Evolutionary conservation across 2,888 invertebrate genomes (phyloP), one percentile per base, ranked within the genome.

Genomic region (Lochmaea crataegi): DNA sequence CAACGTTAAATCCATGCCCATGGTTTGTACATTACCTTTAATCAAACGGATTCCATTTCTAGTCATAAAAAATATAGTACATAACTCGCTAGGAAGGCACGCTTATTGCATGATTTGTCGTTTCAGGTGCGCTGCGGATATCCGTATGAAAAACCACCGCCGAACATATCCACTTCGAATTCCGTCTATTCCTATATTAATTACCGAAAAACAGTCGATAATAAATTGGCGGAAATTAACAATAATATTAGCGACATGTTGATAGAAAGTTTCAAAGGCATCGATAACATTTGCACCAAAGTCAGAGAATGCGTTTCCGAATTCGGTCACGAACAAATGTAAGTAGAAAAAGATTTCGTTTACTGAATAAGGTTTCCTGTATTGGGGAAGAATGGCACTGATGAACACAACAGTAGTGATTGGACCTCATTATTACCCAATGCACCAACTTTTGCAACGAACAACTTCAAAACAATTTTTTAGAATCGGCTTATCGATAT

Each of bases 231-330:
- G 5, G 73, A 77, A 65, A 77, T 83, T 58, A 83, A 79, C 67
- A 77, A 76, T 63, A 82, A 80, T 60, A 75, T 83, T 69, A 82
- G 80, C 66, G 64, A 64, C 12, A 78, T 80, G 76, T 69, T 82
- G 16, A 75, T 73, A 16, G 82, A 82, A 48, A 81, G 82, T 45
- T 79, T 77, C 51, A 76, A 71, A 11, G 81, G 80, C 9, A 82
- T 83, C 18, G 81, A 83, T 65, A 72, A 69, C 53, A 81, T 83
- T 61, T 83, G 82, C 61, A 77, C 77, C 10, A 81, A 79, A 73
- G 82, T 83, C 41, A 74, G 81, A 45, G 61, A 79, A 18, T 82
- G 82, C 45, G 68, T 83, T 14, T 48, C 51, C 12, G 75, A 78
- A 14, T 70, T 71, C 57, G 42, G 66, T 57, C 9, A 53, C 18